Percentiles rank a stretch among this genome's conserved stretches.
Conservation (phyloP, 2,888 invertebrate genomes). For the Oscheius onirici region DNA sequence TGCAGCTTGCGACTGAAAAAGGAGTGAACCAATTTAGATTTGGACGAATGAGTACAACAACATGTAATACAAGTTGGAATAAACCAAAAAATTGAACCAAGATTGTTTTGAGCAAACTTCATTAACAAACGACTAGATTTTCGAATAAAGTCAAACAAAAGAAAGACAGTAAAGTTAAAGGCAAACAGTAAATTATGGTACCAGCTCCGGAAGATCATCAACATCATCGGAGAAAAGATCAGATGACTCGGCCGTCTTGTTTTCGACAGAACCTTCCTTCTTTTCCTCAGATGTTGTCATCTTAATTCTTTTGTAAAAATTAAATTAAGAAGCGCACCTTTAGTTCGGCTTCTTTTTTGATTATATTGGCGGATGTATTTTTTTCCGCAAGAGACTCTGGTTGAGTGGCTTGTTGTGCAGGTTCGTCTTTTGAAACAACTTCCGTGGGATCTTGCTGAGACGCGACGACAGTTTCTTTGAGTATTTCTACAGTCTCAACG, state of each 20-base stretch:
- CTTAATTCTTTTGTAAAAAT: too few relatives aligned
- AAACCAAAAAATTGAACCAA: too few relatives aligned
- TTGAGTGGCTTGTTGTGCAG: too few relatives aligned
- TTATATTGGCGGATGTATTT: too few relatives aligned
- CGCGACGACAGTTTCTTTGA: not conserved
- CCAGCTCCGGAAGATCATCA: slow-evolving; percentile 27
- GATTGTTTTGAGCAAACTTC: not conserved
- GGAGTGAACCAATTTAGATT: not conserved
- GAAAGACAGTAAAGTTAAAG: slow-evolving; percentile 7
- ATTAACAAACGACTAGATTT: slow-evolving; percentile 1
- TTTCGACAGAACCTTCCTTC: too few relatives aligned
- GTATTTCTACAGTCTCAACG: slow-evolving; percentile 28
- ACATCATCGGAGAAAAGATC: slow-evolving; percentile 21
- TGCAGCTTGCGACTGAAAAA: not conserved
- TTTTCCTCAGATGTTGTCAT: too few relatives aligned
- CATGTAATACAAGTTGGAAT: too few relatives aligned
- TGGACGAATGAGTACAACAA: too few relatives aligned
- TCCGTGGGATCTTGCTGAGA: not conserved
- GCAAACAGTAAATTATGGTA: slow-evolving; percentile 17
- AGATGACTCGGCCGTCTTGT: not conserved
- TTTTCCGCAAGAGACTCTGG: too few relatives aligned
- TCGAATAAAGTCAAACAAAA: not conserved
- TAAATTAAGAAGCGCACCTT: too few relatives aligned
- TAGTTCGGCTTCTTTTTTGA: too few relatives aligned
- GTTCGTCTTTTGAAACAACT: too few relatives aligned